Evolutionary conservation across 2,797 vertebrate genomes (phyloP), one percentile per base, ranked within the genome.

Genomic region (Somateria mollissima): DNA sequence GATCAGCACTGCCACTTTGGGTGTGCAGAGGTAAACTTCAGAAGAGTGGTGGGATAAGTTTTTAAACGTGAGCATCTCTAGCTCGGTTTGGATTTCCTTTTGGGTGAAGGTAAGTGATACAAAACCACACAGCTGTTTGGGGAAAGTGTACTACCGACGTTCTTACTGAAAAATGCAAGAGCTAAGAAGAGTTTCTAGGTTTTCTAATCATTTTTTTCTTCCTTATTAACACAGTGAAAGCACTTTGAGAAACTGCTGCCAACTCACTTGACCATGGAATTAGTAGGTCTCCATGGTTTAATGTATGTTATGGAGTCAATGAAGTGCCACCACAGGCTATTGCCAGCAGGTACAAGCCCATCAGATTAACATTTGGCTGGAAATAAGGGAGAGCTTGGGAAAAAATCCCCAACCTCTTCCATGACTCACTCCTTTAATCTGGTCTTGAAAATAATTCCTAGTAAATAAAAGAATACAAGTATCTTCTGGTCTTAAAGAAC

Each of bases 401-500:
- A 67, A 54, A 91, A 72, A 66, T 36, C 30, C 24, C 27, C 20
- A 13, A 45, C 49, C 45, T 18, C 14, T 51, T 54, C 25, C 8
- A 0, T 22, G 56, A 24, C 11, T 74, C 24, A 14, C 49, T 73
- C 43, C 30, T 78, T 95, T 92, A 91, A 94, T 85, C 69, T 87
- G 79, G 45, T 70, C 73, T 70, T 76, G 73, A 76, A 95, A 96
- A 94, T 80, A 86, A 89, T 88, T 95, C 65, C 57, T 67, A 43
- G 88, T 87, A 95, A 97, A 91, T 65, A 93, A 89, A 88, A 92
- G 61, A 82, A 78, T 37, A 37, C 1, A 17, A 82, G 24, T 75
- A 61, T 64, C 61, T 87, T 77, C 17, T 83, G 93, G 96, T 92
- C 72, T 80, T 64, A 34, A 91, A 91, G 77, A 96, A 73, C 24